phyloP scores from a whole-genome alignment of 1,140 invertebrate genomes.

The Archivesica marissinica region DNA sequence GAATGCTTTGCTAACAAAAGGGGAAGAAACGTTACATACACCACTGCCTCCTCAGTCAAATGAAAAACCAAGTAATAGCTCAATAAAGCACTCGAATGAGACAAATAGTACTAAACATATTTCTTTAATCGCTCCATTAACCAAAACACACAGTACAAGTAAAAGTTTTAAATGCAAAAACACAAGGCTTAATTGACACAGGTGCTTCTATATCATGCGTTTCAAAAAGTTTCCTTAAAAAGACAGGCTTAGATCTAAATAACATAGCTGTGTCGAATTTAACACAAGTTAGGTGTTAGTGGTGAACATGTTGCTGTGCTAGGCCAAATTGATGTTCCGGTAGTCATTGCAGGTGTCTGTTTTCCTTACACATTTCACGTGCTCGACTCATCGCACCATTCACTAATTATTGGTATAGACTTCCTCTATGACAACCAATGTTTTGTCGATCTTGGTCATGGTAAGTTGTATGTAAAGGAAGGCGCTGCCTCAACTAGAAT shows the following conservation, averaged over 20 bases:
- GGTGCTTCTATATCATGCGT: slow-evolving; percentile 29
- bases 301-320: slow-evolving; percentile 27
- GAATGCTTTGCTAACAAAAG: background rate
- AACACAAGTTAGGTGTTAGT: slow-evolving; percentile 8
- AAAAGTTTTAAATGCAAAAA: slow-evolving; percentile 2
- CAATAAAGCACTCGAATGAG: background rate
- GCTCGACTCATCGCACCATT: slow-evolving; percentile 38
- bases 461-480: background rate
- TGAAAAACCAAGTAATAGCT: background rate
- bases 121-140: background rate
- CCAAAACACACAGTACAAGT: slow-evolving; percentile 53
- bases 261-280: background rate
- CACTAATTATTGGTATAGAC: slow-evolving; percentile 53
- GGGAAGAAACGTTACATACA: background rate
- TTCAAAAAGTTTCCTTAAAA: slow-evolving; percentile 25
- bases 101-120: background rate
- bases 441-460: slow-evolving; percentile 8
- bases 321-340: slow-evolving; percentile 36
- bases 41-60: background rate
- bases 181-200: slow-evolving; percentile 52
- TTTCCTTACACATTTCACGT: slow-evolving; percentile 36
- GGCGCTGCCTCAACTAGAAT: background rate
- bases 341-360: slow-evolving; percentile 28
- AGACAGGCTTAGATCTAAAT: background rate
- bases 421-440: slow-evolving; percentile 47